These are phyloP conservation scores for Formica aserva DNA, from an alignment of 2,888 invertebrate genomes.

Conservation along the genomic window DNA sequence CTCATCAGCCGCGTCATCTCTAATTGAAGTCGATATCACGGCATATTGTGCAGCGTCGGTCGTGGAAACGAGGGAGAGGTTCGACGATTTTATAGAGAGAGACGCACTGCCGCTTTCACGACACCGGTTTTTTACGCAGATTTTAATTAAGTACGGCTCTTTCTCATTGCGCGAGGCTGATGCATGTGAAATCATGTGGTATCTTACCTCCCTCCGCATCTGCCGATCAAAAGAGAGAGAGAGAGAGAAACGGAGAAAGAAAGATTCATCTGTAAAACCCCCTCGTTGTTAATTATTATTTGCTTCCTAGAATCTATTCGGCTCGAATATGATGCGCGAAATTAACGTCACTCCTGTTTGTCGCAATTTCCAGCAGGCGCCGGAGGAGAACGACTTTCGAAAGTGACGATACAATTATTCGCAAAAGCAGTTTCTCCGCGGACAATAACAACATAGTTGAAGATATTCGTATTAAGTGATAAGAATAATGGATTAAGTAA, in stretches of 20 bases:
- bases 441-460: slow-evolving; percentile 45
- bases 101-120: slow-evolving; percentile 63
- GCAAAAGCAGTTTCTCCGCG: slow-evolving; percentile 35
- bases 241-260: background rate
- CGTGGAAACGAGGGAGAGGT: slow-evolving; percentile 70
- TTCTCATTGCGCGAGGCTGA: slow-evolving; percentile 44
- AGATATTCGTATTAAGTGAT: slow-evolving; percentile 24
- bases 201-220: background rate
- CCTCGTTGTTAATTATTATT: slow-evolving; percentile 35
- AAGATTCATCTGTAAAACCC: slow-evolving; percentile 27
- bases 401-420: slow-evolving; percentile 53
- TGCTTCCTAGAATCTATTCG: slow-evolving; percentile 11
- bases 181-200: slow-evolving; percentile 9
- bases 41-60: slow-evolving; percentile 46
- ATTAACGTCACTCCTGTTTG: slow-evolving; percentile 47
- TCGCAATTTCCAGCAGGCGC: slow-evolving; percentile 35
- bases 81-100: slow-evolving; percentile 49
- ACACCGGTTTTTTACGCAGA: slow-evolving; percentile 53
- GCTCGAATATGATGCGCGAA: slow-evolving; percentile 16
- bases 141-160: slow-evolving; percentile 65
- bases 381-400: slow-evolving; percentile 48
- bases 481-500: slow-evolving; percentile 13
- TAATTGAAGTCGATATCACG: slow-evolving; percentile 63
- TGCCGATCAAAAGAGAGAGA: slow-evolving; percentile 11
- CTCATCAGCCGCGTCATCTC: slow-evolving; percentile 40